Percentiles rank a stretch among this genome's conserved stretches.
phyloP scores from a whole-genome alignment of 2,113 vertebrate genomes.

The Phycodurus eques region DNA sequence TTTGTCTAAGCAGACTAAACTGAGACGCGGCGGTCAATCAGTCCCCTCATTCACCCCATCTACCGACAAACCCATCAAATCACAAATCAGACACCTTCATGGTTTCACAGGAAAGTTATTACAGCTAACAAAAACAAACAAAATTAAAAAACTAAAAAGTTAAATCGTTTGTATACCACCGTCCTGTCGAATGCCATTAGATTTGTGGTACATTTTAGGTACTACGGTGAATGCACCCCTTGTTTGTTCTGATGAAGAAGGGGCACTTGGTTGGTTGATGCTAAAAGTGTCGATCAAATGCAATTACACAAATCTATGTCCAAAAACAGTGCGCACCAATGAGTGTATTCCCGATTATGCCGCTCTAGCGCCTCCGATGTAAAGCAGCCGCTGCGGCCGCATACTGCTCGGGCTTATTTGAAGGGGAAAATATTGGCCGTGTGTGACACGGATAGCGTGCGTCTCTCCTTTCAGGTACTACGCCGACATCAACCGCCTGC shows the following conservation, averaged over 20 bases:
- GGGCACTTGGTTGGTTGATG: background rate
- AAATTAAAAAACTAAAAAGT: no score
- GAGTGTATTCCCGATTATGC: background rate
- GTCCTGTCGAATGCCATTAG: background rate
- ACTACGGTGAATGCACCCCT: no score
- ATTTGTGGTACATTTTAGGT: background rate
- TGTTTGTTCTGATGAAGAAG: no score
- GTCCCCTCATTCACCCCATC: no score
- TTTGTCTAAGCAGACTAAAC: no score
- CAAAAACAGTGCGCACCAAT: background rate
- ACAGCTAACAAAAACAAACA: no score
- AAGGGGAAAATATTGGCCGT: conserved; percentile 24
- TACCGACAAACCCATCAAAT: no score
- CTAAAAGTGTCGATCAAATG: background rate
- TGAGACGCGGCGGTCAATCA: no score
- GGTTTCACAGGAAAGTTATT: no score
- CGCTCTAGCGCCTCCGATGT: conserved; percentile 18
- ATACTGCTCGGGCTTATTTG: background rate
- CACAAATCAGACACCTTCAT: no score
- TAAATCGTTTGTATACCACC: background rate
- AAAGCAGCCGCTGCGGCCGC: background rate
- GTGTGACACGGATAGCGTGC: conserved; percentile 27
- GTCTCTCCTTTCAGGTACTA: conserved; percentile 82
- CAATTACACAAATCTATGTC: background rate
- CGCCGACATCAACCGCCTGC: conserved; percentile 91